A percentile compares a stretch with the other conserved stretches of the same genome.
Evolutionary conservation across 2,113 vertebrate species (phyloP).

Genomic region (Bos indicus): DNA sequence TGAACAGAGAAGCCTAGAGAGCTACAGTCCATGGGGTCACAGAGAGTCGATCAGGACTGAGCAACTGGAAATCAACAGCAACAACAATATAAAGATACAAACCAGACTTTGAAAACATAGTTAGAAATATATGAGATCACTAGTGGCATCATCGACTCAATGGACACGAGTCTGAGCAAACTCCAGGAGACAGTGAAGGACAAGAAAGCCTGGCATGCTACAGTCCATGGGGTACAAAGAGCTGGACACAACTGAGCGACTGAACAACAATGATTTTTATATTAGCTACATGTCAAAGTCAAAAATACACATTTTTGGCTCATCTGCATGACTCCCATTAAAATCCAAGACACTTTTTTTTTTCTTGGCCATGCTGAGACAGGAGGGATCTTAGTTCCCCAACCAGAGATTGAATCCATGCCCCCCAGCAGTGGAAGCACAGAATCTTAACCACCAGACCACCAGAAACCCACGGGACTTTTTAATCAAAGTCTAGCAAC

Average conservation of each 20-base stretch:
- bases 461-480: neutral
- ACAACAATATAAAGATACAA: neutral
- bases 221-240: neutral
- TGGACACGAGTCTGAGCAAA: neutral
- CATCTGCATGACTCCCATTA: neutral
- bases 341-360: constrained; percentile 38
- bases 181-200: neutral
- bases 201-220: neutral
- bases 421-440: neutral
- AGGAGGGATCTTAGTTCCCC: neutral
- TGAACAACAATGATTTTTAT: neutral
- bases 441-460: neutral
- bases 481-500: constrained; percentile 41
- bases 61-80: neutral
- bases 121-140: neutral
- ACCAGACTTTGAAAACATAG: neutral
- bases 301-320: neutral
- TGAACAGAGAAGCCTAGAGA: neutral
- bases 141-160: neutral
- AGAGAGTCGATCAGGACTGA: neutral
- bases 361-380: neutral
- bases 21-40: neutral
- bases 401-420: neutral
- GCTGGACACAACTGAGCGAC: neutral
- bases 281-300: neutral